phyloP scores from a whole-genome alignment of 2,113 vertebrate species.

The Megalops atlanticus region DNA sequence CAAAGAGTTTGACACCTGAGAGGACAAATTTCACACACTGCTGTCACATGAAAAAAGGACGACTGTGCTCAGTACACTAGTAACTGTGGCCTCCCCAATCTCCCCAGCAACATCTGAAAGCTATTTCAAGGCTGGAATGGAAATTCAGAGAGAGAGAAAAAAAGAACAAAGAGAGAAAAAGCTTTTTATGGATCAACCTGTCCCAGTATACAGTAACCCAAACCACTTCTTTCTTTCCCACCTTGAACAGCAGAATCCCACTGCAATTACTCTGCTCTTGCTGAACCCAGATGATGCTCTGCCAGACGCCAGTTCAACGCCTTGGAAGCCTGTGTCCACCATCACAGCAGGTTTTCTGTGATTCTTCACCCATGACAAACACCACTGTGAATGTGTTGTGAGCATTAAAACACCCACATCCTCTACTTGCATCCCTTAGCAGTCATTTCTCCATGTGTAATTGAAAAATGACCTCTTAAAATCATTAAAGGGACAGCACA shows the following conservation, averaged over 20 bases:
- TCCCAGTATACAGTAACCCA: not conserved
- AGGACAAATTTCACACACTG: too few relatives aligned
- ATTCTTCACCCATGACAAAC: not conserved
- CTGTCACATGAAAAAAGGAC: not conserved
- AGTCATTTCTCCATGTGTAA: not conserved
- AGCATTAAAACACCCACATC: not conserved
- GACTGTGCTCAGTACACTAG: not conserved
- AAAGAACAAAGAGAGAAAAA: not conserved
- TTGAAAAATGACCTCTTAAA: too few relatives aligned
- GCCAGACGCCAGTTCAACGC: too few relatives aligned
- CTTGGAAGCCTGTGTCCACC: not conserved
- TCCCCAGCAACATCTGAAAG: not conserved
- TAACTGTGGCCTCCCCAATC: not conserved
- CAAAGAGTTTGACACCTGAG: not conserved
- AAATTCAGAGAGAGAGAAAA: not conserved
- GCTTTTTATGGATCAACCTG: conserved; percentile 8
- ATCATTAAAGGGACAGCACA: too few relatives aligned
- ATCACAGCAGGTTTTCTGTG: not conserved
- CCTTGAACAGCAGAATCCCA: not conserved
- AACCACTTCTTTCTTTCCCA: not conserved
- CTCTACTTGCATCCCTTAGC: not conserved
- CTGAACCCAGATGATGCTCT: not conserved
- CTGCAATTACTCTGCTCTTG: not conserved
- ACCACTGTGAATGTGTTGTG: not conserved
- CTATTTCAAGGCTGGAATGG: conserved; percentile 1